These are phyloP conservation scores for Tachycineta bicolor DNA, from an alignment of 2,113 vertebrate species.

Conservation along the genomic window DNA sequence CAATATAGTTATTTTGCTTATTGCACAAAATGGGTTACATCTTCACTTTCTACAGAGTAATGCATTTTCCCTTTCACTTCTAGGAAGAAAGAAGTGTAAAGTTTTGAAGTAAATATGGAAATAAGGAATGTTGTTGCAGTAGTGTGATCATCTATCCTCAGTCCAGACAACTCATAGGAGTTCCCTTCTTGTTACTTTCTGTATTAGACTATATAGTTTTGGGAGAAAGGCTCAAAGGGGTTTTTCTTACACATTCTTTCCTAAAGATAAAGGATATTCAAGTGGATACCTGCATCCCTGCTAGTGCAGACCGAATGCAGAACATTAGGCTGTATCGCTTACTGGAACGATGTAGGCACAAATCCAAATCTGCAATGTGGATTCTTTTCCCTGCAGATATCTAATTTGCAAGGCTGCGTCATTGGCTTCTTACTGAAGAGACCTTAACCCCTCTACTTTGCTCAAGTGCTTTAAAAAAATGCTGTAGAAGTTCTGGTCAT, in stretches of 20 bases:
- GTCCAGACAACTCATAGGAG: background rate
- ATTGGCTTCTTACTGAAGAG: background rate
- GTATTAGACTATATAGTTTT: background rate
- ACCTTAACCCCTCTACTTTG: background rate
- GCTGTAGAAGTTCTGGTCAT: background rate
- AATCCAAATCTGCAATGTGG: constrained; percentile 22
- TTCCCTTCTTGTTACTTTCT: background rate
- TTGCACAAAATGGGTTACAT: background rate
- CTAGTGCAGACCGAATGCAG: background rate
- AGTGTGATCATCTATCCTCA: background rate
- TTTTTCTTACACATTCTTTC: background rate
- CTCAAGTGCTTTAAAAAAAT: background rate
- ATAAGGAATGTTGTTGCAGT: background rate
- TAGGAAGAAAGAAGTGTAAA: background rate
- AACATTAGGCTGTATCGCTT: background rate
- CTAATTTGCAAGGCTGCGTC: background rate
- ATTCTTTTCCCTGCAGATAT: constrained; percentile 28
- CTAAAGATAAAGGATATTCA: background rate
- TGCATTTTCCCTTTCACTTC: background rate
- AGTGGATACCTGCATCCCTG: background rate
- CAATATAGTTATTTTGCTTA: background rate
- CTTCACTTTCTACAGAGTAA: background rate
- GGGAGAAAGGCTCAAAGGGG: background rate
- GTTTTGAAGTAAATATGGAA: background rate
- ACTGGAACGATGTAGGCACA: constrained; percentile 39